Percentiles rank a stretch among this genome's conserved stretches.
These are phyloP conservation scores for Lasioglossum calceatum DNA, from an alignment of 2,888 invertebrate genomes.

Conservation along the genomic window DNA sequence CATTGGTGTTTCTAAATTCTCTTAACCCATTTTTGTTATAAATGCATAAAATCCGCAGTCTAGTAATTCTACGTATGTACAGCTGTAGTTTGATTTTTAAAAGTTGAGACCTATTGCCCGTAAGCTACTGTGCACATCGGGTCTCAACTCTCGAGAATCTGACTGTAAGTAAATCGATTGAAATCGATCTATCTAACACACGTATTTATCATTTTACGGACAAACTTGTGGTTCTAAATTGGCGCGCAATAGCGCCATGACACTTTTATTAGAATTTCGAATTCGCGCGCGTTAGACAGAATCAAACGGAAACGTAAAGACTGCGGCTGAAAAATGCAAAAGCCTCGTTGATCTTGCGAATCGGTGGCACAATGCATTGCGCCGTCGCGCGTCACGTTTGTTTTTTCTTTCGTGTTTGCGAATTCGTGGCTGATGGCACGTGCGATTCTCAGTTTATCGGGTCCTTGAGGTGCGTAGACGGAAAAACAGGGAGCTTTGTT, in stretches of 20 bases:
- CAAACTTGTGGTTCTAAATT: not conserved
- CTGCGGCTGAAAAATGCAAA: not conserved
- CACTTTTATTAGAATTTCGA: not conserved
- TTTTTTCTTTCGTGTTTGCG: slow-evolving; percentile 1
- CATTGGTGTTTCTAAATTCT: too few species aligned
- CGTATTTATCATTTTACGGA: not conserved
- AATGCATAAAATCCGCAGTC: too few species aligned
- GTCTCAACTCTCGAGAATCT: too few species aligned
- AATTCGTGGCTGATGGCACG: slow-evolving; percentile 22
- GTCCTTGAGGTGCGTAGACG: not conserved
- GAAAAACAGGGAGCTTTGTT: not conserved
- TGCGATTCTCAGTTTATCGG: not conserved
- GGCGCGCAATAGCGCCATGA: not conserved
- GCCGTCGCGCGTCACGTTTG: not conserved
- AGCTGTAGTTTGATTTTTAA: too few species aligned
- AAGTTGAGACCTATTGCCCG: too few species aligned
- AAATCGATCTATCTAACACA: too few species aligned
- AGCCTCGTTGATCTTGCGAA: not conserved
- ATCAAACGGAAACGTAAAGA: not conserved
- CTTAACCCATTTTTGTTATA: too few species aligned
- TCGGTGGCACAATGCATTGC: not conserved
- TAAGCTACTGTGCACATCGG: too few species aligned
- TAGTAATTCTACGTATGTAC: too few species aligned
- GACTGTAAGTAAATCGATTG: too few species aligned
- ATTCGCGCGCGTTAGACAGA: not conserved